Base-by-base conservation (phyloP, 2,797 vertebrate species). In the Sylvilagus floridanus region DNA sequence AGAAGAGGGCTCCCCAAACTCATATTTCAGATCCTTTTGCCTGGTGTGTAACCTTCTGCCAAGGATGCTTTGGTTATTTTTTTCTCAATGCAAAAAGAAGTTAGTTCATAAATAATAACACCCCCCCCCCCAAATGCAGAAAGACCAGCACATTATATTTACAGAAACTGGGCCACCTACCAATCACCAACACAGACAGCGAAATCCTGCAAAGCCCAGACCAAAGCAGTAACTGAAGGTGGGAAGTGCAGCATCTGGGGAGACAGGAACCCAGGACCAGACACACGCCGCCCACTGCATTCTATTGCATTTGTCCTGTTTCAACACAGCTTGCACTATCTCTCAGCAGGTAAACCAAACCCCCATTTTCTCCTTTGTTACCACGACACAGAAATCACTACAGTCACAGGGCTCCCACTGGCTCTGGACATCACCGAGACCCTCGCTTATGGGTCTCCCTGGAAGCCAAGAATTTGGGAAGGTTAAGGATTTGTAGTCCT, bases 321-420 rank as follows among this genome's bases (percentile, higher is more conserved):
- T 98, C 98, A 98, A 85, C 79, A 94, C n/a, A 26, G 98, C 98
- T 98, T 98, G 98, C 98, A 97, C 98, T 98, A 98, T 98, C 98
- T 97, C 83, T 28, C 96, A 79, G 92, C 94, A 94, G 85, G 42
- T 76, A 87, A 86, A 97, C 83, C 88, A 96, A 91, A 82, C 66
- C 84, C 4, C 68, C 90, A 26, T 28, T 57, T 57, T 92, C 86
- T 97, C 82, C 24, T 90, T 85, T 71, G 95, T 89, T 95, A 87
- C 78, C 95, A 47, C 1, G 42, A 47, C 42, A 47, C 42, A 47
- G 30, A 65, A 60, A 75, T 88, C 71, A 78, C 90, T 94, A 96
- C 71, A 0, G n/a, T 76, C 92, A 94, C 88, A 93, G 96, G 87
- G 83, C 84, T 82, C 94, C 68, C 37, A 82, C 50, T 52, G 88